Conservation (phyloP, 2,113 vertebrate species). For the Pyrgilauda ruficollis region DNA sequence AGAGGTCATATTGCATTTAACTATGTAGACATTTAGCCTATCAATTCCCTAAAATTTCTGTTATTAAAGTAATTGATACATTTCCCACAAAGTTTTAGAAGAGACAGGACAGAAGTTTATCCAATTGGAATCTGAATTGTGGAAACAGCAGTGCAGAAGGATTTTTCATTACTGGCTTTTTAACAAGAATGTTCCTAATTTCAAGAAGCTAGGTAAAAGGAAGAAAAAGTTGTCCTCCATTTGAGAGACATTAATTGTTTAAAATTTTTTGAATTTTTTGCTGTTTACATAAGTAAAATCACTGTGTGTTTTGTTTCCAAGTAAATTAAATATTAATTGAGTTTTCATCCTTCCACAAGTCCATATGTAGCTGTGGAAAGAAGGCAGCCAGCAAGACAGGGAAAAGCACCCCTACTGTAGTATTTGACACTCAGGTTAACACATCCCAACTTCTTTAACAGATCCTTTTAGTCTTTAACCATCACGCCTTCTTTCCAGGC, state of each 20-base stretch:
- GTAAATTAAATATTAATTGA: not conserved
- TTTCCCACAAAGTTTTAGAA: not conserved
- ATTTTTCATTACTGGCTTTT: not conserved
- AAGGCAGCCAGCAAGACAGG: not conserved
- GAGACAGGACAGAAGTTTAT: not conserved
- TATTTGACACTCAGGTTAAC: not conserved
- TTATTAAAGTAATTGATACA: not conserved
- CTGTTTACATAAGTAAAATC: not conserved
- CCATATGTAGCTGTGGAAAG: not conserved
- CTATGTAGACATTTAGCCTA: not conserved
- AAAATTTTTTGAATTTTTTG: not conserved
- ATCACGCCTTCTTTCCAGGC: not conserved
- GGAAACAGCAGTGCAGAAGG: not conserved
- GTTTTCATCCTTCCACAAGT: not conserved
- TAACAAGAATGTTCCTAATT: not conserved
- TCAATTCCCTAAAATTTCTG: not conserved
- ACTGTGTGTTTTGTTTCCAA: not conserved
- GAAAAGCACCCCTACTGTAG: not conserved
- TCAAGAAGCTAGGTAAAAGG: not conserved
- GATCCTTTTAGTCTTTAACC: not conserved
- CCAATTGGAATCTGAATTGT: not conserved
- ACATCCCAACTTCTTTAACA: not conserved
- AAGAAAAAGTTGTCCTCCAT: not conserved
- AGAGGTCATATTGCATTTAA: not conserved
- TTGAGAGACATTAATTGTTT: not conserved